Evolutionary conservation across 2,797 vertebrate species (phyloP).

Genomic region (Coilia nasus): DNA sequence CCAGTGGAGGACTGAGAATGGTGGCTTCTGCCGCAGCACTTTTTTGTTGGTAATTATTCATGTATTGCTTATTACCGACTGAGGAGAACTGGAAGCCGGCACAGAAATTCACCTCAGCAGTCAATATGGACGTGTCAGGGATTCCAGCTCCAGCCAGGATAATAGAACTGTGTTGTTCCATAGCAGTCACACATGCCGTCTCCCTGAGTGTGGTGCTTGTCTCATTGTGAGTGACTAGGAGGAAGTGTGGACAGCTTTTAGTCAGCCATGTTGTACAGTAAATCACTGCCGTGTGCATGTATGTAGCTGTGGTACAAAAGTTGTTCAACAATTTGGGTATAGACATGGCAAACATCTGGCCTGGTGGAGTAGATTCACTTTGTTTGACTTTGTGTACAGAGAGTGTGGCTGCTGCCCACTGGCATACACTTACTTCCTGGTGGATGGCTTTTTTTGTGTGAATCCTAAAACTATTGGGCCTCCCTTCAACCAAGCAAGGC

Average conservation of each 20-base stretch:
- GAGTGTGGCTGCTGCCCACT: too few species aligned
- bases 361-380: too few species aligned
- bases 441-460: too few species aligned
- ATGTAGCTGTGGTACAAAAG: not conserved
- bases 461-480: too few species aligned
- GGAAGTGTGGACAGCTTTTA: not conserved
- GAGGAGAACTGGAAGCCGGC: not conserved
- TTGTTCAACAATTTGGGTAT: not conserved
- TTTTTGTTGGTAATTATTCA: conserved; percentile 20
- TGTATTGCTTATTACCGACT: conserved; percentile 12
- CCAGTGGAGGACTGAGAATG: not conserved
- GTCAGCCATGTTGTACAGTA: not conserved
- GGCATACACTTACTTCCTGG: too few species aligned
- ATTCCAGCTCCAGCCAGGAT: not conserved
- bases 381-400: too few species aligned
- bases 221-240: not conserved
- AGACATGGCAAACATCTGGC: too few species aligned
- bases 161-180: not conserved
- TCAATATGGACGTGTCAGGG: conserved; percentile 10
- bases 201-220: not conserved
- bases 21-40: not conserved
- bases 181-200: not conserved
- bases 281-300: not conserved
- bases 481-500: too few species aligned
- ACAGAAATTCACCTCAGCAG: conserved; percentile 1